Percentiles rank a stretch among this genome's conserved stretches.
Conservation (phyloP, 2,797 vertebrate genomes). For the Acrossocheilus fasciatus region DNA sequence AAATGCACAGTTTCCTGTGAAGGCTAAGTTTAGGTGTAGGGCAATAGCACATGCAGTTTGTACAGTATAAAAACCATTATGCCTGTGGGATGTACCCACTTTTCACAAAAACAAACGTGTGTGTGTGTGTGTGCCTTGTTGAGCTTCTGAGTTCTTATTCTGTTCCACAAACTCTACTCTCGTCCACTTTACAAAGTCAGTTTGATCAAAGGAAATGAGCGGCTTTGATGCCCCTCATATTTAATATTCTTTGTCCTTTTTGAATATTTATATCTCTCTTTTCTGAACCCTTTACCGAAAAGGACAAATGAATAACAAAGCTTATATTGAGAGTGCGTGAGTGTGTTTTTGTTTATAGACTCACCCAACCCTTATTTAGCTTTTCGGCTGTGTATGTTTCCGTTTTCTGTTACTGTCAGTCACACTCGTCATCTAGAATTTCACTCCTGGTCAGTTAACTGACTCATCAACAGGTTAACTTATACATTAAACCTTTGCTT, state of each 20-base stretch:
- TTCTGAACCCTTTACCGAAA: not conserved
- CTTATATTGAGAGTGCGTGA: not conserved
- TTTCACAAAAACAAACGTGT: not conserved
- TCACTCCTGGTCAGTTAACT: not conserved
- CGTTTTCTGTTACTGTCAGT: not conserved
- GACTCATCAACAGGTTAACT: not conserved
- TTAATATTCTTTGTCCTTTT: constrained; percentile 20
- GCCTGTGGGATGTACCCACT: too few species aligned
- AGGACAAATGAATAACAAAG: not conserved
- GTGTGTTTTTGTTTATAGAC: constrained; percentile 8
- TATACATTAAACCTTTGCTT: not conserved
- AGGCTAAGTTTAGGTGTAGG: too few species aligned
- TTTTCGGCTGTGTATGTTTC: not conserved
- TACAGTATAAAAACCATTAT: too few species aligned
- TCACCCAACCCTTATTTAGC: not conserved
- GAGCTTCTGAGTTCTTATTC: not conserved
- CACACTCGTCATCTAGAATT: not conserved
- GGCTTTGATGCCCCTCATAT: not conserved
- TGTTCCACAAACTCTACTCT: not conserved
- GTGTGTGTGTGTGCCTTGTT: not conserved
- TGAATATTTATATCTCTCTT: constrained; percentile 18
- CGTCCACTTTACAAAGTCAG: not conserved
- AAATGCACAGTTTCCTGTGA: too few species aligned
- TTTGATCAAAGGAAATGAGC: constrained; percentile 19
- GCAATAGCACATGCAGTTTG: too few species aligned